phyloP scores from a whole-genome alignment of 37 sponge, comb jelly and placozoan species.

The Ephydatia muelleri region DNA sequence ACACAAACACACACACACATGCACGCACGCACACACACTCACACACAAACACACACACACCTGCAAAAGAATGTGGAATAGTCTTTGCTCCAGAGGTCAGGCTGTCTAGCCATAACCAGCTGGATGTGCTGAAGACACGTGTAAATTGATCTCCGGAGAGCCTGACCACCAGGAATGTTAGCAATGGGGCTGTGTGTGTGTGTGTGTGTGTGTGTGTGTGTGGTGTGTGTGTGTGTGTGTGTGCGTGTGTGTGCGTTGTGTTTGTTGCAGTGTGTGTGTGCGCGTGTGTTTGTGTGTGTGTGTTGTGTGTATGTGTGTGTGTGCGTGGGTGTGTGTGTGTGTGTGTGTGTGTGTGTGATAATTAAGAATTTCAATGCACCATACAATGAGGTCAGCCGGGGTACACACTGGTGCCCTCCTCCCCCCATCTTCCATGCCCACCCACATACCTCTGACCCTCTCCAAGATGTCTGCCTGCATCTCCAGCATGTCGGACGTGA shows the following conservation, averaged over 20 bases:
- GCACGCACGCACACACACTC: background rate
- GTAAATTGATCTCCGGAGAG: slow-evolving; percentile 76
- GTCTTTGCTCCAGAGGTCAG: slow-evolving; percentile 47
- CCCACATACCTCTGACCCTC: slow-evolving; percentile 59
- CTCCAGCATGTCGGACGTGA: slow-evolving; percentile 72
- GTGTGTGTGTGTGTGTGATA: too few species aligned
- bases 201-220: slow-evolving; percentile 15
- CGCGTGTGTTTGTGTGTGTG: background rate
- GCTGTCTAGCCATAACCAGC: slow-evolving; percentile 67
- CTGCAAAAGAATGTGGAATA: slow-evolving; percentile 85
- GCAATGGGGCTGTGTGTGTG: slow-evolving; percentile 67
- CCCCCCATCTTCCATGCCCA: too few species aligned
- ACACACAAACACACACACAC: slow-evolving; percentile 30
- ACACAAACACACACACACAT: background rate
- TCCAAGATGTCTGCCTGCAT: slow-evolving; percentile 73
- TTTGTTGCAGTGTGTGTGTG: background rate
- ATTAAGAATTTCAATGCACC: too few species aligned
- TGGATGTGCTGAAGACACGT: slow-evolving; percentile 85
- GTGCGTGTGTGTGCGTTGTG: slow-evolving; percentile 5
- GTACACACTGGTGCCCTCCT: background rate
- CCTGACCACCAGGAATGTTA: slow-evolving; percentile 76
- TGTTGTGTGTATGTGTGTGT: slow-evolving; percentile 6
- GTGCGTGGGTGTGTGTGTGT: background rate
- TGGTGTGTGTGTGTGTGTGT: slow-evolving; percentile 7
- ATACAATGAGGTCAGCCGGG: too few species aligned